A percentile compares a stretch with the other conserved stretches of the same genome.
These are phyloP conservation scores for Metopolophium dirhodum DNA, from an alignment of 1,140 invertebrate species.

Conservation along the genomic window DNA sequence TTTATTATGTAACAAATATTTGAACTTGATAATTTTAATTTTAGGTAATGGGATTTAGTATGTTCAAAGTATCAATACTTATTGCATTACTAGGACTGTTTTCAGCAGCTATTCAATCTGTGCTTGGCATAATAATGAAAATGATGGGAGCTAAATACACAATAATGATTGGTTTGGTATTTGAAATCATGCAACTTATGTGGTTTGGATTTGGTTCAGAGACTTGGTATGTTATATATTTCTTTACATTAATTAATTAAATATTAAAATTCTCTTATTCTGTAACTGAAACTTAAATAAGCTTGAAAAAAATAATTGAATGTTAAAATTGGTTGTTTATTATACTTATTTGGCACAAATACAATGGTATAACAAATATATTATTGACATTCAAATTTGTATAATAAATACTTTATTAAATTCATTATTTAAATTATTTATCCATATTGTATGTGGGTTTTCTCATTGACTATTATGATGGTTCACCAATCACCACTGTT, in stretches of 20 bases:
- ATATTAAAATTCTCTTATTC: not conserved
- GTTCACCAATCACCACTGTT: not conserved
- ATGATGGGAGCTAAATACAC: conserved; percentile 94
- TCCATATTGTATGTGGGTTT: too few relatives aligned
- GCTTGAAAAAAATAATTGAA: not conserved
- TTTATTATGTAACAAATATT: not conserved
- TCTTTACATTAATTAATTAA: not conserved
- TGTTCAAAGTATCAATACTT: conserved; percentile 94
- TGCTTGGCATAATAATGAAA: conserved; percentile 89
- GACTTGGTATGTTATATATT: conserved; percentile 70
- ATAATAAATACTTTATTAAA: too few relatives aligned
- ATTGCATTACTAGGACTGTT: conserved; percentile 96
- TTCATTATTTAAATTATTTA: too few relatives aligned
- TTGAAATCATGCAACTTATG: conserved; percentile 95
- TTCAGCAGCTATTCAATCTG: conserved; percentile 93
- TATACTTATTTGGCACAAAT: not conserved
- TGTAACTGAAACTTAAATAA: not conserved
- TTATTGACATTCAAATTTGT: too few relatives aligned
- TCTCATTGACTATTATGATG: too few relatives aligned
- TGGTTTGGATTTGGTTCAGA: conserved; percentile 95
- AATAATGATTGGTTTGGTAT: conserved; percentile 94
- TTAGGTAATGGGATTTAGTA: conserved; percentile 92
- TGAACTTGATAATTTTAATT: conserved; percentile 58
- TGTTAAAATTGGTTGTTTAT: not conserved
- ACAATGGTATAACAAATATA: too few relatives aligned